Evolutionary conservation across 2,888 invertebrate species (phyloP), one percentile per base, ranked within the genome.

Genomic region (Tribolium freemani): DNA sequence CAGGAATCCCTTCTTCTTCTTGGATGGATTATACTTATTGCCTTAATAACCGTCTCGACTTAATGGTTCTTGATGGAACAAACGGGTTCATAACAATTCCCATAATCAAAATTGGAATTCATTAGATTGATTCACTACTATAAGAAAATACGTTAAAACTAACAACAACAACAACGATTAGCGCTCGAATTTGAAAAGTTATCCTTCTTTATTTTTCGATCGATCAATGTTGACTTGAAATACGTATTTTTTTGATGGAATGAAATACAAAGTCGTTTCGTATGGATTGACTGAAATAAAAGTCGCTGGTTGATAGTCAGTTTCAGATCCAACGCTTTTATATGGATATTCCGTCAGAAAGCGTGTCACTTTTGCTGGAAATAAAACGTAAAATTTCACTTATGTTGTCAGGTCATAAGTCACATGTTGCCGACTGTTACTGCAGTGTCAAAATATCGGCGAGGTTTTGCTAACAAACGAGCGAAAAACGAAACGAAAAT

Each of bases 21-120:
- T n/a, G n/a, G n/a, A n/a, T n/a, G 79, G 79, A 78, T 80, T 79
- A 79, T 78, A 79, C 78, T 80, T 79, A 79, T 79, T 78, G 75
- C 78, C 74, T 77, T 78, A 78, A 79, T 79, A 79, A 78, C 77
- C 64, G 75, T 75, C 64, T 73, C 53, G 73, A 73, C 77, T 74
- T 79, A 78, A 79, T 79, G 78, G 78, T 71, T 76, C 73, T 74
- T 78, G 78, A 79, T 79, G 79, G 72, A 69, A 66, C 57, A 69
- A 69, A 66, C 57, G 66, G 64, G 13, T 64, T 58, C 57, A 38
- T 71, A 66, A 69, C 69, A 51, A 58, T 21, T 20, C 11, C 54
- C 16, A 53, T 54, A 64, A 64, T 64, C 64, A 45, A 64, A 64
- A 64, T 64, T 64, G 44, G 38, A 54, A 64, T 64, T 64, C 45